These are phyloP conservation scores for Coremacera marginata DNA, from an alignment of 2,888 invertebrate species.

Conservation along the genomic window DNA sequence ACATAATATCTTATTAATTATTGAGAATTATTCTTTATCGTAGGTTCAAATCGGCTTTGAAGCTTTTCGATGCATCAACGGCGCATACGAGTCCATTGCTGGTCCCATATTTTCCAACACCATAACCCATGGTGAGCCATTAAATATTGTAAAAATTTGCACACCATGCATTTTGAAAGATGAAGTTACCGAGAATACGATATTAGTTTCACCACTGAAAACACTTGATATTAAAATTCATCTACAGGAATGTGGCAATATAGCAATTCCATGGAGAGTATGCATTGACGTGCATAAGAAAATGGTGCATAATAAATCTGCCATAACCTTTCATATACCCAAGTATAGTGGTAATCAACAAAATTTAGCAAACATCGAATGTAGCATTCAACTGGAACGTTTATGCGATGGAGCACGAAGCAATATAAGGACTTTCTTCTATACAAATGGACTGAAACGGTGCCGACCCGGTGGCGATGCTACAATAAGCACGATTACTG, in stretches of 20 bases:
- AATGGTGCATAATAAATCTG: neutral
- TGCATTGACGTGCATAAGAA: neutral
- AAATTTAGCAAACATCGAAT: neutral
- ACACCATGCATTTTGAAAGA: neutral
- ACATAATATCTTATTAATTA: neutral
- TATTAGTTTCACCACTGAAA: neutral
- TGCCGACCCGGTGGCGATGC: neutral
- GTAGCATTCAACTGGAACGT: constrained; percentile 1
- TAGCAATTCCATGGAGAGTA: neutral
- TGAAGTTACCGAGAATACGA: neutral
- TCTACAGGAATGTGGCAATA: neutral
- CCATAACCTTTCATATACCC: constrained; percentile 5
- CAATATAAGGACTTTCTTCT: neutral
- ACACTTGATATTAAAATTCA: neutral
- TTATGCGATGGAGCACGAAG: constrained; percentile 1
- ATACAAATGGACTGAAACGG: neutral
- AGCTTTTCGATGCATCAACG: neutral
- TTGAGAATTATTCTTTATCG: neutral
- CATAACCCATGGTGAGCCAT: neutral
- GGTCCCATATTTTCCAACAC: neutral
- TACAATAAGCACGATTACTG: too few species aligned
- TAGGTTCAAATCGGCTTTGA: neutral
- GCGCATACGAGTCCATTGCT: neutral
- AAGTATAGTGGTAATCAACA: neutral
- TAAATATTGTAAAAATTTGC: neutral